Evolutionary conservation across 2,888 invertebrate species (phyloP), one percentile per base, ranked within the genome.

Genomic region (Tricholauxania praeusta): DNA sequence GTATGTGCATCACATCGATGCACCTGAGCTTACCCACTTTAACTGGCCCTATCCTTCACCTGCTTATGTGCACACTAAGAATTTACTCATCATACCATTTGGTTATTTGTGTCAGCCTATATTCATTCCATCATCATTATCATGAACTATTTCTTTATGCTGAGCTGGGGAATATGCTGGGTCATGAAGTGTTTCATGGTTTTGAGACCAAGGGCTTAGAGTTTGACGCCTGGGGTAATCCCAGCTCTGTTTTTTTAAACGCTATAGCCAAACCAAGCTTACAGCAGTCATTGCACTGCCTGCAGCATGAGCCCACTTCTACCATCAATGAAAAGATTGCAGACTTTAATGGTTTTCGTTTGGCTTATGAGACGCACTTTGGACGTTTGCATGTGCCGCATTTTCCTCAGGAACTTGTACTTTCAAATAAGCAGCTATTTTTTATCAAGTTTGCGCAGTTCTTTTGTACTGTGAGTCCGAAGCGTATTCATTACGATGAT

Each of bases 391-490:
- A 15, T 0, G 53, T 52, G 10, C 53, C 71, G 12, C 60, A 68
- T 8, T 72, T 74, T 53, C 12, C 12, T 1, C 51, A n/a, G 19
- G 32, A 52, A 12, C 32, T 51, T 0, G 12, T 39, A 17, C 71
- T 76, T 0, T 71, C 65, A 15, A 73, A 64, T 39, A 75, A 76
- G 7, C 78, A 79, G 49, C 59, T 76, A 1, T 81, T 80, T 57
- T 81, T 79, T 19, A 75, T 81, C 12, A 77, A 81, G 39, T 80
- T 77, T 63, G 79, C 79, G 0, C 80, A 81, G n/a, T 80, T 80
- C 60, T 81, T 80, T 48, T 81, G 81, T 39, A 71, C 67, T 0
- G 71, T 71, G 5, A 69, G 57, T 39, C 75, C 76, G 1, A 71
- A 74, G 55, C 72, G 75, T 0, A 72, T 76, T 12, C 62, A 62